These are phyloP conservation scores for Dendrolimus pini DNA, from an alignment of 2,888 invertebrate genomes.

Conservation along the genomic window DNA sequence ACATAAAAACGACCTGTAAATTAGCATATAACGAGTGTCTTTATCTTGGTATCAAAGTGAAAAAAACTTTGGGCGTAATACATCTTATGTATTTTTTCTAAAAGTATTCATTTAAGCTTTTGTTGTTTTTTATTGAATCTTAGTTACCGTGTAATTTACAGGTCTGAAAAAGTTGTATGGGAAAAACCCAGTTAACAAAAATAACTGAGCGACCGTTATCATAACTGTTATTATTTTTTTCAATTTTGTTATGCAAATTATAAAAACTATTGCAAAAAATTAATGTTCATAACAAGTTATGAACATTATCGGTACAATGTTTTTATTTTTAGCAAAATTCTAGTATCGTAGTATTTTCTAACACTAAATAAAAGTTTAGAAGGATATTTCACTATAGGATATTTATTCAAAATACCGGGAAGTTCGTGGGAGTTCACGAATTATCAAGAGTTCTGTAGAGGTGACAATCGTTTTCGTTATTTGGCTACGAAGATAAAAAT, in stretches of 20 bases:
- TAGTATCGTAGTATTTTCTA: no score
- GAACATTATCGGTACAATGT: no score
- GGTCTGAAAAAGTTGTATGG: conserved; percentile 12
- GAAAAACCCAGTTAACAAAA: background rate
- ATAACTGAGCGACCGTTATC: background rate
- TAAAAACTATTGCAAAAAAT: background rate
- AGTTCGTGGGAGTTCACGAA: no score
- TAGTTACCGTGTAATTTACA: conserved; percentile 56
- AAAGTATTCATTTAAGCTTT: conserved; percentile 17
- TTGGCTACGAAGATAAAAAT: no score
- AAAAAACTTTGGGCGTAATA: conserved; percentile 17
- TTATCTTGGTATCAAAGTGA: conserved; percentile 49
- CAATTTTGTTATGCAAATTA: background rate
- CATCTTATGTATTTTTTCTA: conserved; percentile 17
- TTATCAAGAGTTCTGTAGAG: no score
- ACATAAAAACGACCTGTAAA: conserved; percentile 31
- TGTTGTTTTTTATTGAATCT: conserved; percentile 21
- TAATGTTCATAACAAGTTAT: no score
- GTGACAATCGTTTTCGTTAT: no score
- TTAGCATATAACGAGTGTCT: conserved; percentile 43
- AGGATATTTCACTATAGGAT: no score
- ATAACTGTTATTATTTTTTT: background rate
- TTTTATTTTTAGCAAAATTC: no score
- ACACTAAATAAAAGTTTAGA: no score
- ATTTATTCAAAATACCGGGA: no score